phyloP scores from a whole-genome alignment of 1,140 invertebrate species.

The Mesaphorura yosii region DNA sequence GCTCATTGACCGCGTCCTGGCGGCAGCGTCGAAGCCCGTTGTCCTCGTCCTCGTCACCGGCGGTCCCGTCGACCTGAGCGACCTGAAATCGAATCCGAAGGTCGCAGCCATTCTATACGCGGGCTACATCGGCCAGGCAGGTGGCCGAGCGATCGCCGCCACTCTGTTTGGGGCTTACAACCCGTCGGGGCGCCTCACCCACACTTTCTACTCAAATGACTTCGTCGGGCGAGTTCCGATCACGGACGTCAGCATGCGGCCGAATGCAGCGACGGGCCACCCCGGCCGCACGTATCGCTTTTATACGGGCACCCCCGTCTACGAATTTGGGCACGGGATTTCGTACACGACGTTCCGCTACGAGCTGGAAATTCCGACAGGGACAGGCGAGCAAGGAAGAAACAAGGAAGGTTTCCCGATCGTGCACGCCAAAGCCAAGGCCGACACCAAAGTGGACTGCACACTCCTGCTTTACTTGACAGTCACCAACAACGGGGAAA shows the following conservation, averaged over 20 bases:
- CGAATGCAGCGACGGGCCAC: background rate
- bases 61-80: background rate
- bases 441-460: background rate
- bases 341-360: background rate
- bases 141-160: background rate
- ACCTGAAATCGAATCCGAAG: no score
- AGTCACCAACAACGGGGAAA: background rate
- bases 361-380: no score
- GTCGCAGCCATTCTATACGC: background rate
- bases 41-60: constrained; percentile 1
- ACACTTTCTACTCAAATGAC: no score
- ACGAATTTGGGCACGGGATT: background rate
- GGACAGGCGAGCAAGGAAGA: no score
- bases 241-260: background rate
- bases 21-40: background rate
- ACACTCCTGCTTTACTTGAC: background rate
- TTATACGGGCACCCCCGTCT: background rate
- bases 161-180: background rate
- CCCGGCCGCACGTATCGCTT: background rate
- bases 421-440: no score
- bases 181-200: no score
- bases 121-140: background rate
- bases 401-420: no score
- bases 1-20: background rate
- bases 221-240: background rate